Conservation (phyloP, 2,888 invertebrate genomes). For the Tinea semifulvella region DNA sequence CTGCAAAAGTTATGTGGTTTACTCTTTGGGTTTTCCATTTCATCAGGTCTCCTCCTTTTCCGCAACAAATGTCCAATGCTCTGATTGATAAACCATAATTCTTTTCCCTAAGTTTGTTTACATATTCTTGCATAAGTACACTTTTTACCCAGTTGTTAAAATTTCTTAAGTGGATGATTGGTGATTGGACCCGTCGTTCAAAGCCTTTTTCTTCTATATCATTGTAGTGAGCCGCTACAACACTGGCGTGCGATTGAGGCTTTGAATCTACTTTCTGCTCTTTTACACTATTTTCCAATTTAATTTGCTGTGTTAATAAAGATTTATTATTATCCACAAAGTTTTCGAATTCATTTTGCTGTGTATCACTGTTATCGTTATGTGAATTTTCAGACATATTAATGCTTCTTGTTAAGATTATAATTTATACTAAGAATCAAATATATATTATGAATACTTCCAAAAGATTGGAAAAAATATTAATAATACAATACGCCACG, state of each 20-base stretch:
- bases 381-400: conserved; percentile 1
- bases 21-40: conserved; percentile 93
- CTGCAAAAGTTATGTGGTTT: conserved; percentile 85
- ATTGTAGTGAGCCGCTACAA: conserved; percentile 96
- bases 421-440: too few relatives aligned
- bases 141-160: conserved; percentile 99
- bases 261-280: too few relatives aligned
- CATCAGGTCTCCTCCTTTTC: conserved; percentile 97
- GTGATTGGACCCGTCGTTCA: conserved; percentile 82
- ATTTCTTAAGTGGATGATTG: conserved; percentile 93
- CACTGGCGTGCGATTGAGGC: conserved; percentile 44
- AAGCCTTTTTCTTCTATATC: conserved; percentile 84
- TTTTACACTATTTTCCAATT: background rate
- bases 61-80: conserved; percentile 95
- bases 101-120: conserved; percentile 72
- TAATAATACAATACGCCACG: too few relatives aligned
- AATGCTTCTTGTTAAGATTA: background rate
- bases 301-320: background rate
- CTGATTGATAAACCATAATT: conserved; percentile 72
- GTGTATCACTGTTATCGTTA: background rate
- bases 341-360: too few relatives aligned
- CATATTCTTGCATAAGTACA: conserved; percentile 88
- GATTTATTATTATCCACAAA: too few relatives aligned
- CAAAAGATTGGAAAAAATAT: too few relatives aligned
- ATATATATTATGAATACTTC: too few relatives aligned